Evolutionary conservation across 1,140 invertebrate species (phyloP).

Genomic region (Scaptomyza montana): DNA sequence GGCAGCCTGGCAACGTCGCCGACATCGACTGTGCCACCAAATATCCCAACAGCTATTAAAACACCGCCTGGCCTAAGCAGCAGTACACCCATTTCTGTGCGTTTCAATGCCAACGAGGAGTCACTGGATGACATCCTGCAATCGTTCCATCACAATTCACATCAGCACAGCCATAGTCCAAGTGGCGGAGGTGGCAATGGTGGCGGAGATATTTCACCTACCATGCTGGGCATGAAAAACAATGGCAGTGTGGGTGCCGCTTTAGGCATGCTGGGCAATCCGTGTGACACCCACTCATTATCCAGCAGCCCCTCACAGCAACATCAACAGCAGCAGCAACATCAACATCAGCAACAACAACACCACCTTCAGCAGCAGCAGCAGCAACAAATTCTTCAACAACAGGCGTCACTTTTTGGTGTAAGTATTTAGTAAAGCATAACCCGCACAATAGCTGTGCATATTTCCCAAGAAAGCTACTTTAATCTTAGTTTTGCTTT

Average conservation of each 20-base stretch:
- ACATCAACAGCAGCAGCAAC: constrained; percentile 52
- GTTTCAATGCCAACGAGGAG: constrained; percentile 82
- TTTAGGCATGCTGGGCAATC: constrained; percentile 62
- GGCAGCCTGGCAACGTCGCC: constrained; percentile 59
- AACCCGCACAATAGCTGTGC: no score
- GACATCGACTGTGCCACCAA: constrained; percentile 53
- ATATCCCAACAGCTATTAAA: constrained; percentile 22
- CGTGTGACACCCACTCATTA: constrained; percentile 74
- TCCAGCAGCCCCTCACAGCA: constrained; percentile 77
- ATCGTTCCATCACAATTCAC: constrained; percentile 72
- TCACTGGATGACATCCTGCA: constrained; percentile 80
- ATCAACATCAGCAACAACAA: constrained; percentile 29
- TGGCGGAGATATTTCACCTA: constrained; percentile 65
- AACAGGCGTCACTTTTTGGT: constrained; percentile 57
- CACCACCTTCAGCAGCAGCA: constrained; percentile 32
- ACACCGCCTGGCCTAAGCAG: constrained; percentile 61
- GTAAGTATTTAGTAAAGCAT: constrained; percentile 46
- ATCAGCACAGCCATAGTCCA: constrained; percentile 54
- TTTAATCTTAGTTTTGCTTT: no score
- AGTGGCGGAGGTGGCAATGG: constrained; percentile 44
- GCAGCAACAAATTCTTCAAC: constrained; percentile 45
- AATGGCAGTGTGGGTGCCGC: constrained; percentile 54
- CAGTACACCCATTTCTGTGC: constrained; percentile 77
- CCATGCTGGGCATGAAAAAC: constrained; percentile 63
- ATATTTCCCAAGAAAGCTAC: no score